Evolutionary conservation across 2,888 invertebrate species (phyloP).

Genomic region (Caenorhabditis afra): DNA sequence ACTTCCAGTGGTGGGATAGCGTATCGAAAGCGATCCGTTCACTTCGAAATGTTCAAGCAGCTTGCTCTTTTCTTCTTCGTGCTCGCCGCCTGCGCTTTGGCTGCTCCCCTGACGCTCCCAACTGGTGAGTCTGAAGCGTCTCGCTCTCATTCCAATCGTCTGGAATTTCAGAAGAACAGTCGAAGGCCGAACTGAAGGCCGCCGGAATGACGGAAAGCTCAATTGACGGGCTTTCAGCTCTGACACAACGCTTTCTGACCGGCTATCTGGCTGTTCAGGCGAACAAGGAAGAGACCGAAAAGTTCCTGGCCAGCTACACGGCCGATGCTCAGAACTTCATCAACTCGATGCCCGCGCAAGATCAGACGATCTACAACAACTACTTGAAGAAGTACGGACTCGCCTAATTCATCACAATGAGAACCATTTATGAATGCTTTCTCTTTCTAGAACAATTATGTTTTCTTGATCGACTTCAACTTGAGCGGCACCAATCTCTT

Average conservation of each 20-base stretch:
- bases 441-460: neutral
- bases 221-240: constrained; percentile 15
- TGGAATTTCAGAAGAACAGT: constrained; percentile 19
- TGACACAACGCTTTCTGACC: constrained; percentile 1
- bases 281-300: constrained; percentile 14
- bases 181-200: constrained; percentile 7
- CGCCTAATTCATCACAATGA: neutral
- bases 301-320: constrained; percentile 13
- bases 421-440: neutral
- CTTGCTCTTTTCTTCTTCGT: neutral
- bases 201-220: constrained; percentile 30
- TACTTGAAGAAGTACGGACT: constrained; percentile 32
- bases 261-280: constrained; percentile 13
- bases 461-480: constrained; percentile 44
- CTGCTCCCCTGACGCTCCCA: neutral
- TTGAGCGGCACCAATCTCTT: constrained; percentile 56
- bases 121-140: constrained; percentile 3
- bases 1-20: neutral
- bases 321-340: constrained; percentile 21
- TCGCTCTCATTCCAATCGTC: neutral
- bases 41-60: neutral
- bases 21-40: neutral
- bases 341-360: constrained; percentile 21
- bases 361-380: constrained; percentile 13
- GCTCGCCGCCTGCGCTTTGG: neutral